These are phyloP conservation scores for Drosophila ogumai DNA, from an alignment of 1,140 invertebrate species.

Conservation along the genomic window DNA sequence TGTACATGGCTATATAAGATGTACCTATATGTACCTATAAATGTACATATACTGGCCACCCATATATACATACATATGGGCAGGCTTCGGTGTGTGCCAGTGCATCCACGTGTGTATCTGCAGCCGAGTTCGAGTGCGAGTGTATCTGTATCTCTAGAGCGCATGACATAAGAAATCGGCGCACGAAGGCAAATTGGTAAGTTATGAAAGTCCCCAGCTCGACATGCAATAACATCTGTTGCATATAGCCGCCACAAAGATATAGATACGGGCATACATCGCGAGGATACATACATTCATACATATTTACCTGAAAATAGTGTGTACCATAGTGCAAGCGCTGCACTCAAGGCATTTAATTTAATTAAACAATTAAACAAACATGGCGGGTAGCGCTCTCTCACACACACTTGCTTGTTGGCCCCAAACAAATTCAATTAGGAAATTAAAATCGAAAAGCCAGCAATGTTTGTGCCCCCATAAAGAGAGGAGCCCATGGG, in stretches of 20 bases:
- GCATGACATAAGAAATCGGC: constrained; percentile 76
- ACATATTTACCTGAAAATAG: constrained; percentile 23
- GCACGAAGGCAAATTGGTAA: constrained; percentile 52
- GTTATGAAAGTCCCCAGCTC: constrained; percentile 58
- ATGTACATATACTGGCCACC: constrained; percentile 11
- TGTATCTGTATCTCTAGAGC: constrained; percentile 33
- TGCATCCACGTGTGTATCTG: constrained; percentile 26
- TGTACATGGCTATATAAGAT: constrained; percentile 1
- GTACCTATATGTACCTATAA: constrained; percentile 2
- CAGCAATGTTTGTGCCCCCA: constrained; percentile 24
- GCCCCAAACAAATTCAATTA: constrained; percentile 79
- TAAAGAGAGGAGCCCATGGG: constrained; percentile 10
- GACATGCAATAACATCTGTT: constrained; percentile 75
- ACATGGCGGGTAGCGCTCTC: constrained; percentile 49
- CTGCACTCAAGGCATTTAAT: constrained; percentile 71
- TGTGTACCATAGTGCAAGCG: constrained; percentile 41
- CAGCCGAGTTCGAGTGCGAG: constrained; percentile 6
- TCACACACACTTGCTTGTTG: constrained; percentile 8
- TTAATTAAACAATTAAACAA: constrained; percentile 83
- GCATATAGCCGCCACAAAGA: constrained; percentile 37
- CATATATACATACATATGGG: constrained; percentile 10
- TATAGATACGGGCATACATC: constrained; percentile 10
- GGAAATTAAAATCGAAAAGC: constrained; percentile 59
- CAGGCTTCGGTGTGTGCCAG: constrained; percentile 10
- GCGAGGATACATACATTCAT: neutral